Evolutionary conservation across 2,797 vertebrate species (phyloP).

Genomic region (Semaprochilodus insignis): DNA sequence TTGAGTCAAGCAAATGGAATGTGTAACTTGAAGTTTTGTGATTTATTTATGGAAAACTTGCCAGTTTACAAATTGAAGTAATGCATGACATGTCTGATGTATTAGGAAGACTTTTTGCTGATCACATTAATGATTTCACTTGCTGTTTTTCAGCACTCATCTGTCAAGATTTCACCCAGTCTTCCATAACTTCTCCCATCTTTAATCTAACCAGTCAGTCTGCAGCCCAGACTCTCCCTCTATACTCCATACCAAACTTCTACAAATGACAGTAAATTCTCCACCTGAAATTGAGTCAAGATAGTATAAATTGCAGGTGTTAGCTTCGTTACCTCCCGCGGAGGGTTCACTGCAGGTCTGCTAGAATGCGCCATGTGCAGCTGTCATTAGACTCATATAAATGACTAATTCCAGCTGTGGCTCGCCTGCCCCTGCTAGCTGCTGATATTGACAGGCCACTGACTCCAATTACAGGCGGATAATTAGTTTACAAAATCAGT

Average conservation of each 20-base stretch:
- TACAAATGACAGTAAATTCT: conserved; percentile 30
- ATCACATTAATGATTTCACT: too few species aligned
- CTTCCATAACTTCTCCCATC: conserved; percentile 17
- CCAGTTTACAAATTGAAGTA: too few species aligned
- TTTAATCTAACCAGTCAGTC: neutral
- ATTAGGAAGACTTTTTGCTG: too few species aligned
- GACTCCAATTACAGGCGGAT: conserved; percentile 61
- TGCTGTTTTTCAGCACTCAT: neutral
- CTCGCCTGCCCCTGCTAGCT: conserved; percentile 37
- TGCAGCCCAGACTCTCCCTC: neutral
- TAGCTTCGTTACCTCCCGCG: conserved; percentile 2
- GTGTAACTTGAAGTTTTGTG: too few species aligned
- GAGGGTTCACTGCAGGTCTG: conserved; percentile 16
- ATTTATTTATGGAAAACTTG: too few species aligned
- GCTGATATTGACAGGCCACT: conserved; percentile 60
- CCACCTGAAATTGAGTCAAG: conserved; percentile 23
- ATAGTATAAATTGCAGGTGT: conserved; percentile 29
- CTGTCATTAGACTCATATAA: conserved; percentile 44
- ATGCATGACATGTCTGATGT: too few species aligned
- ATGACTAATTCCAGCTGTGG: conserved; percentile 53
- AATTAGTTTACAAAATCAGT: conserved; percentile 56
- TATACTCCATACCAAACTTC: neutral
- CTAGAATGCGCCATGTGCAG: conserved; percentile 15
- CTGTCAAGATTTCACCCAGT: neutral
- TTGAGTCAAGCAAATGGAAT: too few species aligned